Base-by-base conservation (phyloP, 2,797 vertebrate genomes). In the Premnoplex brunnescens region DNA sequence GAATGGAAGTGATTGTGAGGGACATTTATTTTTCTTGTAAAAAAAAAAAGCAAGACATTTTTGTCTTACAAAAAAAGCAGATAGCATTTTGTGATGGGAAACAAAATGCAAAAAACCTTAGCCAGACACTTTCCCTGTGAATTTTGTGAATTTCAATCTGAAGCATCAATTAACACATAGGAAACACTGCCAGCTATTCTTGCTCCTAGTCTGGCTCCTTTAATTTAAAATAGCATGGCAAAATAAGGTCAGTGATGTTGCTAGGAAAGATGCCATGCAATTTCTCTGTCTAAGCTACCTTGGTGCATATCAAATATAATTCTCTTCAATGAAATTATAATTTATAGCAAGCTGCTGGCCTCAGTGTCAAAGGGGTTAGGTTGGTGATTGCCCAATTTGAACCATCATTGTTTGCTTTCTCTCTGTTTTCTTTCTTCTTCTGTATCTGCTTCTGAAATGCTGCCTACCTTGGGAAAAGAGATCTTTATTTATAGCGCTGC, bases 281-380 rank as follows among this genome's bases (percentile, higher is more conserved):
- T 98, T 97, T 98, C 95, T 98, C 96, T 97, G 79, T 95, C 91
- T 98, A 97, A 98, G 98, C 97, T 97, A 98, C 97, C 94, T 96
- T 79, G 60, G 92, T 97, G 96, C 90, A 97, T 98, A 98, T 98
- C 96, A 98, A 98, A 98, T 97, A 94, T 81, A 97, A 95, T 95
- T 97, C 97, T 94, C 94, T 98, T 92, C 84, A 90, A 56, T 93
- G 94, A 93, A 97, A 97, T 97, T 84, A 97, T 97, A 98, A 98
- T 97, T 85, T 98, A 97, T 88, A 96, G 59, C 37, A 49, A 82
- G 23, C 6, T 71, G 6, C 14, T 2, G 14, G 43, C 3, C 59
- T 94, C 75, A 95, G 21, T 83, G 88, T 89, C 92, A 94, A 79
- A 84, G 37, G 7, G 41, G 22, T 76, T 84, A 89, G 48, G 6